Evolutionary conservation across 2,113 vertebrate genomes (phyloP).

Genomic region (Reinhardtius hippoglossoides): DNA sequence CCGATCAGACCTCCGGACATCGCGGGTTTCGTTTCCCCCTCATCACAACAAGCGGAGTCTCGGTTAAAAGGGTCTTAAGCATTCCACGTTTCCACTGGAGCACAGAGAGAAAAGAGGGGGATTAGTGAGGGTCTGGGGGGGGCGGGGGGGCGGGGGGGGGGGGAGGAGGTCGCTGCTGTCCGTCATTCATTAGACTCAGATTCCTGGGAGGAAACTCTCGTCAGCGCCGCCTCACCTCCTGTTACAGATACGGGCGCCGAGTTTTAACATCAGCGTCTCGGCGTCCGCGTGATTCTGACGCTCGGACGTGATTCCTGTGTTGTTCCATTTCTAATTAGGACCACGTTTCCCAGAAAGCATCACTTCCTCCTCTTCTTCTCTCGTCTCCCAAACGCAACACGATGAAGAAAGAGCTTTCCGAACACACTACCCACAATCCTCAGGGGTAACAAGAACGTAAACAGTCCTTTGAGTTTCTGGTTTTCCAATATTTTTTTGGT

Average conservation of each 20-base stretch:
- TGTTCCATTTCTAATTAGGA: not conserved
- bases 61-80: slow-evolving; percentile 30
- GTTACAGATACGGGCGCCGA: not conserved
- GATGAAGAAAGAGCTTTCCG: too few species aligned
- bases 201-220: not conserved
- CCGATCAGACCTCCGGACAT: not conserved
- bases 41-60: slow-evolving; percentile 9
- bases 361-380: not conserved
- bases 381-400: not conserved
- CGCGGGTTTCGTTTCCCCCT: not conserved
- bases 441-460: too few species aligned
- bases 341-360: slow-evolving; percentile 14
- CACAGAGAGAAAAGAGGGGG: slow-evolving; percentile 39
- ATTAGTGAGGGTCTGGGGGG: slow-evolving; percentile 22
- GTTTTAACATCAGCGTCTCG: not conserved
- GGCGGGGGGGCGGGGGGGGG: slow-evolving; percentile 1
- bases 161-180: not conserved
- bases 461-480: too few species aligned
- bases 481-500: too few species aligned
- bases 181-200: slow-evolving; percentile 5
- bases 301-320: too few species aligned
- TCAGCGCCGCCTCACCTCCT: not conserved
- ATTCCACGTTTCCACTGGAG: slow-evolving; percentile 53
- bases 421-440: too few species aligned
- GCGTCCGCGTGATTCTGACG: too few species aligned